A percentile compares a stretch with the other conserved stretches of the same genome.
phyloP scores from a whole-genome alignment of 1,140 invertebrate genomes.

The Penaeus chinensis region DNA sequence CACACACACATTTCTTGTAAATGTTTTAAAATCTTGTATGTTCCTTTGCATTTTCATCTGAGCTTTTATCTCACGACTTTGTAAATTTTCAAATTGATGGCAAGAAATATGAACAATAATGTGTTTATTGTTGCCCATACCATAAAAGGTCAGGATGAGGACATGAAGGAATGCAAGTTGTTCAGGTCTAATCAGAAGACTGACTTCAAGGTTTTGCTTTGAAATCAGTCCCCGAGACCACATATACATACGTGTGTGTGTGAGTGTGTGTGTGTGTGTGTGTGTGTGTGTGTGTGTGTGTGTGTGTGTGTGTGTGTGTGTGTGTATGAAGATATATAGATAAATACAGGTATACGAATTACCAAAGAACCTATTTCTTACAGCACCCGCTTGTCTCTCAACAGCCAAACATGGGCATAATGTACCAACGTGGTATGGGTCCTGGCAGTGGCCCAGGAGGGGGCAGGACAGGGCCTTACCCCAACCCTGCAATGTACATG shows the following conservation, averaged over 20 bases:
- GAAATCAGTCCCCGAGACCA: neutral
- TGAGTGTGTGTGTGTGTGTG: too few relatives aligned
- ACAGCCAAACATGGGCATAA: slow-evolving; percentile 50
- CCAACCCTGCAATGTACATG: slow-evolving; percentile 83
- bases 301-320: too few relatives aligned
- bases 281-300: too few relatives aligned
- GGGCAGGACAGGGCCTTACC: slow-evolving; percentile 82
- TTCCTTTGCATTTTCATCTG: too few relatives aligned
- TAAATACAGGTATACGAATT: neutral
- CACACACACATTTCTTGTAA: too few relatives aligned
- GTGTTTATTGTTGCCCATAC: neutral
- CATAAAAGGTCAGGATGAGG: too few relatives aligned
- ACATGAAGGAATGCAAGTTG: neutral
- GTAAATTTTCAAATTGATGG: too few relatives aligned
- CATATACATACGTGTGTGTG: too few relatives aligned
- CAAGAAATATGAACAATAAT: too few relatives aligned
- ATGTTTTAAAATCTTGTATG: too few relatives aligned
- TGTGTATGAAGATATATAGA: too few relatives aligned
- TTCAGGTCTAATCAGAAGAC: neutral
- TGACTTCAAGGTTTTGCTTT: neutral
- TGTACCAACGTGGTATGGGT: slow-evolving; percentile 59
- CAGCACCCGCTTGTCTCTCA: neutral
- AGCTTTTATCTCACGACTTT: too few relatives aligned
- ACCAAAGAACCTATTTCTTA: neutral
- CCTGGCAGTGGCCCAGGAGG: slow-evolving; percentile 54